Base-by-base conservation (phyloP, 2,113 vertebrate species). In the Choloepus hoffmanni region DNA sequence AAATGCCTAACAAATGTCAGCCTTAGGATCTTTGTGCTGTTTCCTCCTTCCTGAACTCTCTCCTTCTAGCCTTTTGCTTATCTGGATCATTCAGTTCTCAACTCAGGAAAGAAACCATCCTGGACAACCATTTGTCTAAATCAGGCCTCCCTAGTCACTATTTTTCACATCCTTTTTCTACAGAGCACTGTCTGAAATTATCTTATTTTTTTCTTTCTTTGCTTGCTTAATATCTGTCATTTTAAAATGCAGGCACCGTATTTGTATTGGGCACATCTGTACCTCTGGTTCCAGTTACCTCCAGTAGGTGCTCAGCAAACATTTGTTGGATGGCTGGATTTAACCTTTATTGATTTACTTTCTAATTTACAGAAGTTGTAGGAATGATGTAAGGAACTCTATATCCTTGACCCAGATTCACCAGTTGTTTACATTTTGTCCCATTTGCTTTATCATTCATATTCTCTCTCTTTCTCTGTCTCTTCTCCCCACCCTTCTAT, bases 161-260 rank as follows among this genome's bases (percentile, higher is more conserved):
- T n/a, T 18, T 48, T 21, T 33, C 7, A 63, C 36, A 30, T 68
- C 14, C 33, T 18, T 0, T 26, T 33, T 74, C 26, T 58, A 3
- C 1, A 30, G 11, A 7, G 43, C 36, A 67, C 24, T 81, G 1
- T 26, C 45, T 48, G 74, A 79, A 21, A 7, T 65, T 28, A 28
- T 7, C 45, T 12, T 72, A 2, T 16, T 5, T 8, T 24, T 58
- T 86, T 45, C 30, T 16, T 43, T 15, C 14, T 12, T 68, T 48
- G 48, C 40, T 70, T 86, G 70, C 36, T 30, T 14, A 21, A 13
- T 45, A 7, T 40, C 67, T 65, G 7, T 72, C 36, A 5, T 53
- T 53, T 30, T 79, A 9, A 40, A 74, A 43, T n/a, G 10, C 2
- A 55, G 45, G 55, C 10, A 2, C 19, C 0, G 0, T 45, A 8